Conservation (phyloP, 53 echinoderm and acorn worm genomes). For the Holothuria leucospilota region DNA sequence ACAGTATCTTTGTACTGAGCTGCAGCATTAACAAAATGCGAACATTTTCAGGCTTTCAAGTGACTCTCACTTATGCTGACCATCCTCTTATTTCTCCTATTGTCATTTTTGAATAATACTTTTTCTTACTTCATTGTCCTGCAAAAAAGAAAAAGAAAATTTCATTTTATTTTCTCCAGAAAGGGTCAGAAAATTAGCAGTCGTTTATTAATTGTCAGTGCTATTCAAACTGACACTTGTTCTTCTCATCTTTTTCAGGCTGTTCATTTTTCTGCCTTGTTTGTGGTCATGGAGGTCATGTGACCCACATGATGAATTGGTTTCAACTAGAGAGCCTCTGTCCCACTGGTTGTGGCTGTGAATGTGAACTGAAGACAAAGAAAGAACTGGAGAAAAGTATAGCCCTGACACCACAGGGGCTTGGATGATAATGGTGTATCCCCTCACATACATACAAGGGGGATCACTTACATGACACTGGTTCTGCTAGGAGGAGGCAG, state of each 20-base stretch:
- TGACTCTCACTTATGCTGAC: no score
- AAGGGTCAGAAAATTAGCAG: no score
- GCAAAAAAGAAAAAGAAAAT: no score
- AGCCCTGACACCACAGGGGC: conserved; percentile 25
- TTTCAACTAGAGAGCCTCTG: conserved; percentile 74
- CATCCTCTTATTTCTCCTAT: no score
- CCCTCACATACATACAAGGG: conserved; percentile 16
- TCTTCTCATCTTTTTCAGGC: conserved; percentile 53
- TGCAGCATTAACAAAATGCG: no score
- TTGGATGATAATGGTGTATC: conserved; percentile 35
- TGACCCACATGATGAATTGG: conserved; percentile 91
- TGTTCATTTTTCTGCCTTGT: conserved; percentile 83
- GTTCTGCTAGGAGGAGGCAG: no score
- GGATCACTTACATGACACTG: neutral
- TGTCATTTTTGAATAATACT: no score
- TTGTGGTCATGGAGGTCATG: conserved; percentile 94
- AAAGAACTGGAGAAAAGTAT: conserved; percentile 60
- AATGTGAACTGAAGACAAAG: conserved; percentile 60
- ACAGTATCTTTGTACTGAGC: no score
- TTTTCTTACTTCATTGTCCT: no score
- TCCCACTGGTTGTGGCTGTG: conserved; percentile 90
- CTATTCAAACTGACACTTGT: neutral
- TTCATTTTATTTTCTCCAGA: no score
- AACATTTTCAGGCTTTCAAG: no score
- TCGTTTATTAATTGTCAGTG: no score